A percentile compares a stretch with the other conserved stretches of the same genome.
phyloP scores from a whole-genome alignment of 2,797 vertebrate genomes.

The Microctenopoma steveboyesi region DNA sequence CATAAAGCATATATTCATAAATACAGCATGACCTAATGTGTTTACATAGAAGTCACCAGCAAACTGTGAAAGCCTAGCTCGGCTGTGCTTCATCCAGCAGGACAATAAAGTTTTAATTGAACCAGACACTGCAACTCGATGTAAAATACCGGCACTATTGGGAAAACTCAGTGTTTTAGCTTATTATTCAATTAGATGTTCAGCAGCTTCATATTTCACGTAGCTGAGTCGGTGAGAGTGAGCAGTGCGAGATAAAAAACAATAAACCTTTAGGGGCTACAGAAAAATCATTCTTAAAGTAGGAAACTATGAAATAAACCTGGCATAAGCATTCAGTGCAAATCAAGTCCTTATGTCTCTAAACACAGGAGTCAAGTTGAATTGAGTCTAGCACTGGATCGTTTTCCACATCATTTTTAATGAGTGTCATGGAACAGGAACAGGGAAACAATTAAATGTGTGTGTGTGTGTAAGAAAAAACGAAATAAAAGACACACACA shows the following conservation, averaged over 20 bases:
- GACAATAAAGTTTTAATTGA: conserved; percentile 67
- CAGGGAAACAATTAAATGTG: conserved; percentile 63
- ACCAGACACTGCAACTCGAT: conserved; percentile 45
- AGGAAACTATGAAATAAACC: conserved; percentile 47
- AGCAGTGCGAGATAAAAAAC: conserved; percentile 46
- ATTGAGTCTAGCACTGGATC: conserved; percentile 43
- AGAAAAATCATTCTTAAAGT: conserved; percentile 40
- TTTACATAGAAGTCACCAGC: conserved; percentile 56
- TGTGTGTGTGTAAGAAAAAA: not conserved
- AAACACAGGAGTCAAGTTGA: conserved; percentile 51
- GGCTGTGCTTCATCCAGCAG: conserved; percentile 53
- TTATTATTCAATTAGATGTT: conserved; percentile 74
- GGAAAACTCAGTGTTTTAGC: conserved; percentile 64
- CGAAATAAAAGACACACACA: not conserved
- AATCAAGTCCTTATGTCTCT: conserved; percentile 54
- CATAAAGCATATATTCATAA: conserved; percentile 58
- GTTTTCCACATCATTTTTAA: conserved; percentile 72
- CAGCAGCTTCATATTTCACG: conserved; percentile 55
- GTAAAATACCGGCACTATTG: conserved; percentile 38
- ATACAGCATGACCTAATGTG: conserved; percentile 57
- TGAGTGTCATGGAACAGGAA: conserved; percentile 55
- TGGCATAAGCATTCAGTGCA: conserved; percentile 45
- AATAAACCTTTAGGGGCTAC: conserved; percentile 47
- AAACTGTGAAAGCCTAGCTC: conserved; percentile 64
- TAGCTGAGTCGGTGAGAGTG: conserved; percentile 33